A percentile compares a stretch with the other conserved stretches of the same genome.
phyloP scores from a whole-genome alignment of 2,888 invertebrate species.

The Mesorhabditis spiculigera region DNA sequence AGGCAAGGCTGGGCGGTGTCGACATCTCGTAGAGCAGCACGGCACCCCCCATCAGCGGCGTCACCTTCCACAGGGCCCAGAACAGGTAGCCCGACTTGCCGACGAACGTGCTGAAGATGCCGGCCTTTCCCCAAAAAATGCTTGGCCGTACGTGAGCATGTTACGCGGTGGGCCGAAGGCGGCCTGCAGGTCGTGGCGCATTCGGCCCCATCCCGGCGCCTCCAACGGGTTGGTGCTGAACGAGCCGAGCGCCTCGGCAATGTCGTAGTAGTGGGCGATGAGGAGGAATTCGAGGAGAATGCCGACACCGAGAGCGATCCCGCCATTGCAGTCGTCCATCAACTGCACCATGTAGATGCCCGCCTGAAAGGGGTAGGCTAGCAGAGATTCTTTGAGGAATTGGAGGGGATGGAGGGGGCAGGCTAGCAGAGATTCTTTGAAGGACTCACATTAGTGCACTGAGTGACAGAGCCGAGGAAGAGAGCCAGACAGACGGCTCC shows the following conservation, averaged over 20 bases:
- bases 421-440: too few species aligned
- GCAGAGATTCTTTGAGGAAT: too few species aligned
- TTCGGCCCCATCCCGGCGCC: constrained; percentile 24
- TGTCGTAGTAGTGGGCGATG: constrained; percentile 40
- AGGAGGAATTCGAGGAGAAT: constrained; percentile 25
- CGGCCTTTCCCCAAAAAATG: too few species aligned
- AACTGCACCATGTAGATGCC: constrained; percentile 45
- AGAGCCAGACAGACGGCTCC: too few species aligned
- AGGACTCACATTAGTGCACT: too few species aligned
- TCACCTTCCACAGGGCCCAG: too few species aligned
- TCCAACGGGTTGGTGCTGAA: neutral
- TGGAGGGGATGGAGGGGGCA: too few species aligned
- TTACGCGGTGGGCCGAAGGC: constrained; percentile 37
- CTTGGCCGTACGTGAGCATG: neutral
- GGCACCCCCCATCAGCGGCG: too few species aligned
- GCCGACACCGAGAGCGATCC: constrained; percentile 31
- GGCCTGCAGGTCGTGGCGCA: constrained; percentile 31
- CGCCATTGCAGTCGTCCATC: constrained; percentile 42
- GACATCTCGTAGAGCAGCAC: too few species aligned
- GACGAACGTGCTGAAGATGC: too few species aligned
- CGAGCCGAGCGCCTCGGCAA: neutral
- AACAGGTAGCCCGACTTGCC: too few species aligned
- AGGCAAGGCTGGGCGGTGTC: too few species aligned
- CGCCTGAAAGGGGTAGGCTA: constrained; percentile 18
- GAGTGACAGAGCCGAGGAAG: neutral